Percentiles rank a stretch among this genome's conserved stretches.
Evolutionary conservation across 2,797 vertebrate species (phyloP).

Genomic region (Urophycis tenuis): DNA sequence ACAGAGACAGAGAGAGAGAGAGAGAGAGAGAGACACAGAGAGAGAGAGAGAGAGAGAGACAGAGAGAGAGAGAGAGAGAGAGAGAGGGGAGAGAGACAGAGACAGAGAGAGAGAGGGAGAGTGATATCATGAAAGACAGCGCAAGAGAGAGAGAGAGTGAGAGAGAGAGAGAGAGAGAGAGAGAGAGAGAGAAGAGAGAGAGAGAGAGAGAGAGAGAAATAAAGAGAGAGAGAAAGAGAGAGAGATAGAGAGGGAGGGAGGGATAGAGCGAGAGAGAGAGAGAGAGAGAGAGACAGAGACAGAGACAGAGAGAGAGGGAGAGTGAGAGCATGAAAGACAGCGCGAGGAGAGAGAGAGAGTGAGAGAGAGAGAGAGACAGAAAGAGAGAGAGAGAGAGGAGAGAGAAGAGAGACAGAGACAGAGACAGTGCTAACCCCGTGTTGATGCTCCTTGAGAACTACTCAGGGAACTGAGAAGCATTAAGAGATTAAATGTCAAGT

Average conservation of each 20-base stretch:
- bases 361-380: conserved; percentile 7
- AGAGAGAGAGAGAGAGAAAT: not conserved
- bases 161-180: not conserved
- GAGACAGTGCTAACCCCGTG: conserved; percentile 25
- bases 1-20: no score
- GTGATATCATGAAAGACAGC: no score
- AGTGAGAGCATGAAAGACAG: not conserved
- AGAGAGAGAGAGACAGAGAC: not conserved
- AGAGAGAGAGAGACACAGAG: no score
- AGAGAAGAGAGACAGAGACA: not conserved
- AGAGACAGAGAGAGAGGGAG: no score
- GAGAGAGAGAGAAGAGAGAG: conserved; percentile 29
- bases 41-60: no score
- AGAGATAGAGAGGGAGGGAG: not conserved
- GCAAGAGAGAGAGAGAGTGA: no score
- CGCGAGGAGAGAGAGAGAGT: not conserved
- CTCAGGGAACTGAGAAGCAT: conserved; percentile 39
- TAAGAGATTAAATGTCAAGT: conserved; percentile 32
- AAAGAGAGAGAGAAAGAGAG: not conserved
- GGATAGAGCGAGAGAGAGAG: not conserved
- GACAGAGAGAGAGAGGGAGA: no score
- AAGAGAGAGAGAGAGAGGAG: conserved; percentile 1
- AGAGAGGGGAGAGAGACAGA: no score
- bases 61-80: no score
- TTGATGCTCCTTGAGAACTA: conserved; percentile 37